Conservation (phyloP, 2,113 vertebrate species). For the Butorides virescens region DNA sequence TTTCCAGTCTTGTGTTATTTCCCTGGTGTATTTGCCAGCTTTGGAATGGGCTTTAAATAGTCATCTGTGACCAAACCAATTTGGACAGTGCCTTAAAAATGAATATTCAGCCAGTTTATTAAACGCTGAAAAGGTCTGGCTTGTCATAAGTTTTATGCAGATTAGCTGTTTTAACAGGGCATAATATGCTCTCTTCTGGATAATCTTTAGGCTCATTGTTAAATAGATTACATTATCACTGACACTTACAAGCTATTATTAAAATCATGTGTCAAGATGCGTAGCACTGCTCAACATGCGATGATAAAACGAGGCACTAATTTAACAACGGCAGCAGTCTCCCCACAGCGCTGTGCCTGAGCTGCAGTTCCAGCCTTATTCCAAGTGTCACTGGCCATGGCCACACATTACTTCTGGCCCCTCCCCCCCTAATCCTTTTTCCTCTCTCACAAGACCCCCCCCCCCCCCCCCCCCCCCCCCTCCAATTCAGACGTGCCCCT, state of each 20-base stretch:
- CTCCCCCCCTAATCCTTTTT: not conserved
- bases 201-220: slow-evolving; percentile 35
- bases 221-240: slow-evolving; percentile 40
- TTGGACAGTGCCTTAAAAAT: slow-evolving; percentile 36
- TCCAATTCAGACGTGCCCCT: not conserved
- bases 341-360: not conserved
- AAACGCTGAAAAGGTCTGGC: slow-evolving; percentile 27
- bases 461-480: not conserved
- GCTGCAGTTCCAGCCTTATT: slow-evolving; percentile 23
- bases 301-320: not conserved
- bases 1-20: not conserved
- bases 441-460: too few species aligned
- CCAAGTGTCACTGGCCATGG: slow-evolving; percentile 20
- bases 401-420: not conserved
- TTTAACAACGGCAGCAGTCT: not conserved
- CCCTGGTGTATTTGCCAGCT: not conserved
- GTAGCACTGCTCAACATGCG: not conserved
- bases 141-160: slow-evolving; percentile 47
- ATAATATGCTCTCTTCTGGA: slow-evolving; percentile 31
- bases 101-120: slow-evolving; percentile 22
- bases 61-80: slow-evolving; percentile 17
- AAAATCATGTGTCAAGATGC: slow-evolving; percentile 42
- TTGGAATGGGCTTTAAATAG: slow-evolving; percentile 1
- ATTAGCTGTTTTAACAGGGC: slow-evolving; percentile 45
- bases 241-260: slow-evolving; percentile 66